Base-by-base conservation (phyloP, 2,888 invertebrate genomes). In the Pecten maximus region DNA sequence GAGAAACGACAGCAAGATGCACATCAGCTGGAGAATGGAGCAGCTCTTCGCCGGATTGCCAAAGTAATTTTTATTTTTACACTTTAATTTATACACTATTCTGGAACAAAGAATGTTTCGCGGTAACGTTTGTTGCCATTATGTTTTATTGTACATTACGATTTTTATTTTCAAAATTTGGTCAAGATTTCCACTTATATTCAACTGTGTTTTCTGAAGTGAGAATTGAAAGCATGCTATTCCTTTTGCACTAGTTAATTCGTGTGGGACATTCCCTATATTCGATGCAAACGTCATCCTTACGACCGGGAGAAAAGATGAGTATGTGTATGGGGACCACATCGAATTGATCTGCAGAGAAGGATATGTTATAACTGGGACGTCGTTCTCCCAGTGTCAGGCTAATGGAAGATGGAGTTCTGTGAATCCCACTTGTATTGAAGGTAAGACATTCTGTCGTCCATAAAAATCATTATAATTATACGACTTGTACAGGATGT, bases 21-120 rank as follows among this genome's bases (percentile, higher is more conserved):
- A 93, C 93, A 40, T 93, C 92, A 10, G 92, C 94, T 50, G 96
- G 96, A 0, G 48, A 88, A 6, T 96, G 96, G 97, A 95, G 94
- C 12, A 90, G 90, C 16, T 74, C 91, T 2, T 39, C 91, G 0
- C 95, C 95, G 87, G 87, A 40, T 3, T 97, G 97, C 93, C 86
- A 91, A 40, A 88, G 94, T 94, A 92, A 90, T 91, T 95, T 90
- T 87, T 50, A 8, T n/a, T 23, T 23, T 54, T 2, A 54, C 19
- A n/a, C 8, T 44, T n/a, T n/a, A n/a, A n/a, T n/a, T n/a, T n/a
- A n/a, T n/a, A n/a, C n/a, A n/a, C n/a, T n/a, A n/a, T n/a, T n/a
- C n/a, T n/a, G n/a, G n/a, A n/a, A n/a, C n/a, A n/a, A n/a, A n/a
- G n/a, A n/a, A n/a, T 44, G 44, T 44, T 12, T 4, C 12, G 4